Percentiles rank a stretch among this genome's conserved stretches.
phyloP scores from a whole-genome alignment of 2,888 invertebrate genomes.

The Agrochola litura region DNA sequence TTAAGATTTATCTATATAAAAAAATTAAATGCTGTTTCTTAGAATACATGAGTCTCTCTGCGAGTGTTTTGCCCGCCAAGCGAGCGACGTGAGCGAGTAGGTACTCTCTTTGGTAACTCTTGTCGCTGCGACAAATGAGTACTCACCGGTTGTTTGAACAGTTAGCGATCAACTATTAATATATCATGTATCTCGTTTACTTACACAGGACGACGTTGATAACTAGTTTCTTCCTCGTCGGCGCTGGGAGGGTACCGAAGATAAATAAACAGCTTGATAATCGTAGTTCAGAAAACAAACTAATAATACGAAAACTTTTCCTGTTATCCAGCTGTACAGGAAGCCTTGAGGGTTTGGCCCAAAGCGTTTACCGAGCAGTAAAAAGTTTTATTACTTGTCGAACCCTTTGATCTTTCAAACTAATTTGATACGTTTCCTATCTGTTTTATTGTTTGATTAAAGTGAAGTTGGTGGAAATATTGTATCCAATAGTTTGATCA shows the following conservation, averaged over 20 bases:
- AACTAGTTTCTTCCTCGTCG: no score
- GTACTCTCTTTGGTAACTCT: no score
- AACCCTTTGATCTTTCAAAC: conserved; percentile 31
- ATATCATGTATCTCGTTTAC: no score
- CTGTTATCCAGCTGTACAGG: neutral
- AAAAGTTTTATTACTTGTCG: conserved; percentile 31
- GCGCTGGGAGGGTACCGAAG: neutral
- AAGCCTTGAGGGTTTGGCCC: neutral
- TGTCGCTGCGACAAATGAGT: no score
- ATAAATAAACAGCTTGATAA: neutral
- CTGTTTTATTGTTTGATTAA: conserved; percentile 17
- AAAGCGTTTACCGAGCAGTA: conserved; percentile 17
- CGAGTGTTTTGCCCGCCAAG: no score
- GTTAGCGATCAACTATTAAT: no score
- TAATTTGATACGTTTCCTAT: conserved; percentile 20
- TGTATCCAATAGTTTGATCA: conserved; percentile 3
- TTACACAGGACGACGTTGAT: no score
- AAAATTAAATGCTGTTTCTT: no score
- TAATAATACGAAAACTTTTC: conserved; percentile 34
- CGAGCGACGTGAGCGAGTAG: no score
- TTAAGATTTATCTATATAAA: no score
- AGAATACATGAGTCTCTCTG: no score
- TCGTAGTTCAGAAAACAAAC: conserved; percentile 4
- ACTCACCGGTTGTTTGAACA: no score
- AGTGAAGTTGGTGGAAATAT: neutral